Conservation (phyloP, 2,888 invertebrate genomes). For the Apamea epomidion region DNA sequence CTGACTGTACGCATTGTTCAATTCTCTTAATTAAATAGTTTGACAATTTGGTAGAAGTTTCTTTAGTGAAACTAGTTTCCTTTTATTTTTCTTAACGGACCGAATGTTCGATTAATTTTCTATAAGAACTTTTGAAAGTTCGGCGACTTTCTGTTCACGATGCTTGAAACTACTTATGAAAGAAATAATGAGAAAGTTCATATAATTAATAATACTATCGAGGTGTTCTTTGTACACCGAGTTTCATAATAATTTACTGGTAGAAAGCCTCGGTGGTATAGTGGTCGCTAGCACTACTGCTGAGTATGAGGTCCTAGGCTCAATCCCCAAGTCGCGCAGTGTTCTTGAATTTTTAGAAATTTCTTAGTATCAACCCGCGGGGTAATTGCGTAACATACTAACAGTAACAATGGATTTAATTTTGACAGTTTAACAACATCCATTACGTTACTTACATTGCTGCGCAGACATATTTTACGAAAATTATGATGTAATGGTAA, state of each 20-base stretch:
- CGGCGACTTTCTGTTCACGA: neutral
- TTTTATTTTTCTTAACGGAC: constrained; percentile 34
- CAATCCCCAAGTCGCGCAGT: neutral
- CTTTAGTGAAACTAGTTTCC: constrained; percentile 14
- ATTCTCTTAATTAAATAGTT: constrained; percentile 59
- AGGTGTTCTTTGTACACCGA: neutral
- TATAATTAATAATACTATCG: neutral
- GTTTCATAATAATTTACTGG: neutral
- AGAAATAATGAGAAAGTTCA: constrained; percentile 3
- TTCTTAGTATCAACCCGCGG: neutral
- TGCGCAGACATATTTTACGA: no score
- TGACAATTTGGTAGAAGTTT: constrained; percentile 41
- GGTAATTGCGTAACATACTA: no score
- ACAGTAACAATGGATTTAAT: no score
- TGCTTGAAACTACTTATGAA: constrained; percentile 1
- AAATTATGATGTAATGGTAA: no score
- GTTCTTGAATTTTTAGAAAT: neutral
- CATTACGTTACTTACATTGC: no score
- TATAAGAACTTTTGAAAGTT: constrained; percentile 15
- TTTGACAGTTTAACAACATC: no score
- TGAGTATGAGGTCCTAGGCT: neutral
- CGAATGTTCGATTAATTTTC: constrained; percentile 20
- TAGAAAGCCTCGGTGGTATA: no score
- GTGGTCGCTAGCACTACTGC: neutral
- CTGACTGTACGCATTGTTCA: constrained; percentile 30